Percentiles rank a stretch among this genome's conserved stretches.
Evolutionary conservation across 1,140 invertebrate genomes (phyloP).

Genomic region (Drosophila ambigua): DNA sequence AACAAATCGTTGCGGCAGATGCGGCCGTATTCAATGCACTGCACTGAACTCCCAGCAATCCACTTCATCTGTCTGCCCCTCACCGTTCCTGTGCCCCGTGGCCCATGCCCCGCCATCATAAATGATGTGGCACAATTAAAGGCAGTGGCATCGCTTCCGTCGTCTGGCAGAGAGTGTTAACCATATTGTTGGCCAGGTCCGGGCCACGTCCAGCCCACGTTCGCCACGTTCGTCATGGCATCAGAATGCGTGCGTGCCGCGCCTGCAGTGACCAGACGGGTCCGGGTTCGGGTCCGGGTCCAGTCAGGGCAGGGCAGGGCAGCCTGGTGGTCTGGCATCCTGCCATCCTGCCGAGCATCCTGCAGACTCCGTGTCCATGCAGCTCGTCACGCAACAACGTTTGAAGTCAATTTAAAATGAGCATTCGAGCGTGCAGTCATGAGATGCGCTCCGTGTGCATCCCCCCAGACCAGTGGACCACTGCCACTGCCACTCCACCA

Average conservation of each 20-base stretch:
- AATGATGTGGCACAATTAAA: slow-evolving; percentile 77
- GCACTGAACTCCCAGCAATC: slow-evolving; percentile 21
- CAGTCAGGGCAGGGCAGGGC: background rate
- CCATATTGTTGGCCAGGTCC: slow-evolving; percentile 64
- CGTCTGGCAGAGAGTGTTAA: slow-evolving; percentile 56
- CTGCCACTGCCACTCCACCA: background rate
- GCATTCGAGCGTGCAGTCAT: slow-evolving; percentile 80
- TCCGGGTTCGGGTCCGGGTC: background rate
- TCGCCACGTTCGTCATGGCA: slow-evolving; percentile 75
- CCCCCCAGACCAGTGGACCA: background rate
- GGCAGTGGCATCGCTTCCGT: slow-evolving; percentile 45
- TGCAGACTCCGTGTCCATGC: slow-evolving; percentile 64
- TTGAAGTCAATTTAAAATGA: slow-evolving; percentile 83
- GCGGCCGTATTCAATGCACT: slow-evolving; percentile 21
- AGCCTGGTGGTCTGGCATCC: slow-evolving; percentile 29
- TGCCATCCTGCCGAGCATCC: slow-evolving; percentile 49
- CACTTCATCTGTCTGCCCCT: slow-evolving; percentile 28
- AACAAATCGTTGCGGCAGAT: slow-evolving; percentile 27
- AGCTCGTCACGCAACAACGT: slow-evolving; percentile 78
- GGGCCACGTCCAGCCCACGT: slow-evolving; percentile 43
- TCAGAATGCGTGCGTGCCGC: slow-evolving; percentile 72
- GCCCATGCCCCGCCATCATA: slow-evolving; percentile 43
- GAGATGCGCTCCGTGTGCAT: slow-evolving; percentile 57
- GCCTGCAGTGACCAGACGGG: background rate
- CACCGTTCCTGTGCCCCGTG: background rate